phyloP scores from a whole-genome alignment of 2,797 vertebrate species.

The Uromys caudimaculatus region DNA sequence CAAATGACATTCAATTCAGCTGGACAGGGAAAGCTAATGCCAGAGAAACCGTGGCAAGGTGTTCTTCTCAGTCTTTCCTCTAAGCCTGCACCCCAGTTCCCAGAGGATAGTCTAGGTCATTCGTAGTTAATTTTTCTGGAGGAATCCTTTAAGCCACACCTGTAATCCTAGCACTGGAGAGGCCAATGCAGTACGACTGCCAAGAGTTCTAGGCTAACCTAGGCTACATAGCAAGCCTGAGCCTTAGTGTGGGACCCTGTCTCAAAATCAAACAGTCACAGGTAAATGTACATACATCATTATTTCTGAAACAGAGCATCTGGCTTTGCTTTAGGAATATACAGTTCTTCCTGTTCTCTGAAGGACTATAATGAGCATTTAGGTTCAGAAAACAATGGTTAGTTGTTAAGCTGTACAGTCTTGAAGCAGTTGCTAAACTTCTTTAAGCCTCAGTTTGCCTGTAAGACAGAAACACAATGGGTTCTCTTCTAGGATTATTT shows the following conservation, averaged over 20 bases:
- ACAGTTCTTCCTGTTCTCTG: slow-evolving; percentile 21
- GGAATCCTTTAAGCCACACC: not conserved
- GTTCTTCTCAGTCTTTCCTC: not conserved
- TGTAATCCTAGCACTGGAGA: too few relatives aligned
- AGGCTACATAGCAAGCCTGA: not conserved
- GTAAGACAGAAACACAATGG: not conserved
- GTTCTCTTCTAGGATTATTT: not conserved
- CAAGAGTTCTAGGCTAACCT: not conserved
- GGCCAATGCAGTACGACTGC: not conserved
- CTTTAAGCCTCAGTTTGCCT: slow-evolving; percentile 35
- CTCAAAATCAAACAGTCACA: not conserved
- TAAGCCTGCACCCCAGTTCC: not conserved
- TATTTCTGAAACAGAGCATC: not conserved
- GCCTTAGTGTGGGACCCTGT: not conserved
- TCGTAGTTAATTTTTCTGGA: not conserved
- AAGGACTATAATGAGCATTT: not conserved
- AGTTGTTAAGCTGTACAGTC: not conserved
- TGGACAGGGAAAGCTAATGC: not conserved
- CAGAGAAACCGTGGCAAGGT: not conserved
- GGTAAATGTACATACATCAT: not conserved
- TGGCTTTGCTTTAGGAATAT: not conserved
- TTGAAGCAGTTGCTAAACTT: not conserved
- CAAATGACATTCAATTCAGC: not conserved
- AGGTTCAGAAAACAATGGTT: not conserved
- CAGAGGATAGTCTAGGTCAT: not conserved